Conservation (phyloP, 2,888 invertebrate genomes). For the Pachliopta kotzebuea region DNA sequence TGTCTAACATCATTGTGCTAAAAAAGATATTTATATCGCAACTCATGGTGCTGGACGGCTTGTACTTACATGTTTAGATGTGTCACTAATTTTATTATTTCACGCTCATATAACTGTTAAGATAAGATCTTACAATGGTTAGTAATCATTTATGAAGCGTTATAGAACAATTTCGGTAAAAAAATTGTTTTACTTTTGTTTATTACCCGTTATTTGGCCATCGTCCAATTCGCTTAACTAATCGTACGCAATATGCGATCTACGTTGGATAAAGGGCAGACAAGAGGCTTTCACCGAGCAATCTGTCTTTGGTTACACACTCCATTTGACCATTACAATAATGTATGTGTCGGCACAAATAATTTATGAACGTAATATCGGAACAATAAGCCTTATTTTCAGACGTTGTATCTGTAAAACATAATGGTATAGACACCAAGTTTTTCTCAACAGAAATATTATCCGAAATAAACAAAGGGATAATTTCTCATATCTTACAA, state of each 20-base stretch:
- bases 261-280: constrained; percentile 32
- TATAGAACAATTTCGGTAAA: background rate
- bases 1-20: too few species aligned
- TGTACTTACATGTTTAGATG: too few species aligned
- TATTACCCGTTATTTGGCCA: constrained; percentile 33
- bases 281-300: constrained; percentile 37
- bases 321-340: constrained; percentile 44
- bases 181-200: constrained; percentile 8
- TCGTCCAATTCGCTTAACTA: constrained; percentile 38
- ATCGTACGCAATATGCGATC: constrained; percentile 33
- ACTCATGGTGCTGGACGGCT: too few species aligned
- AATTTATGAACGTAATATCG: constrained; percentile 18
- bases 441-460: background rate
- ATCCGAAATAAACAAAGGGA: too few species aligned
- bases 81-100: too few species aligned
- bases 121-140: too few species aligned
- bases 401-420: background rate
- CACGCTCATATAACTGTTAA: too few species aligned
- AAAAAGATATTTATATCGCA: too few species aligned
- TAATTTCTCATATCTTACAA: too few species aligned
- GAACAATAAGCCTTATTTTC: constrained; percentile 9
- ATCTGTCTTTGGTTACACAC: constrained; percentile 48
- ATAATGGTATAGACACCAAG: background rate
- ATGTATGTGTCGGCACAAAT: constrained; percentile 30
- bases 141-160: background rate